Base-by-base conservation (phyloP, 2,888 invertebrate genomes). In the Ormyrus pomaceus region DNA sequence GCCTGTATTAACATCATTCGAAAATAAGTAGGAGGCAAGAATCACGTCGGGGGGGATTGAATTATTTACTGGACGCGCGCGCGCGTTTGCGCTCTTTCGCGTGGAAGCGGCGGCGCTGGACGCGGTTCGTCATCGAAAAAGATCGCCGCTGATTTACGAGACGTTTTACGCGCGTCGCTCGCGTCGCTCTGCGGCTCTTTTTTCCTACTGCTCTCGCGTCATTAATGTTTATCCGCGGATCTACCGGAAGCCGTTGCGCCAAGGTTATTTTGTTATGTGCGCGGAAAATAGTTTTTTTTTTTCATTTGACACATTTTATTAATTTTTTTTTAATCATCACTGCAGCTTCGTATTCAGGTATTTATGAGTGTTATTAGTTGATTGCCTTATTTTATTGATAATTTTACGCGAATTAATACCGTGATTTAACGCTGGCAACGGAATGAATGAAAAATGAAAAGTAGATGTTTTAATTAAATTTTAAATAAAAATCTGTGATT, bases 141-240 rank as follows among this genome's bases (percentile, higher is more conserved):
- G 10, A 55, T 64, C 59, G 3, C 48, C 48, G 19, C 45, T 71
- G 56, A 71, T 70, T 77, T 64, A 64, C 53, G 68, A 61, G 68
- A 64, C 48, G 48, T 58, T 70, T 48, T 6, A 51, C 6, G 50
- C 48, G 45, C 19, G 45, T 55, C 2, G 51, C 1, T 13, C 5
- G 19, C 19, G 2, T 19, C 19, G 19, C 19, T 19, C 19, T 19
- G n/a, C 9, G 46, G 10, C 2, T 59, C 48, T 19, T 13, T 71
- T 51, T 50, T 51, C 11, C 11, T 13, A n/a, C 50, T 13, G 7
- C 68, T 56, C 19, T 56, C 19, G 19, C 19, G 19, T 19, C 19
- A 19, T 19, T 19, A 19, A 19, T 19, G 19, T 19, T 19, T 19
- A 19, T 19, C 19, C 19, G 19, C 19, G 2, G 19, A 19, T 19